Evolutionary conservation across 2,797 vertebrate genomes (phyloP).

Genomic region (Rhinatrema bivittatum): DNA sequence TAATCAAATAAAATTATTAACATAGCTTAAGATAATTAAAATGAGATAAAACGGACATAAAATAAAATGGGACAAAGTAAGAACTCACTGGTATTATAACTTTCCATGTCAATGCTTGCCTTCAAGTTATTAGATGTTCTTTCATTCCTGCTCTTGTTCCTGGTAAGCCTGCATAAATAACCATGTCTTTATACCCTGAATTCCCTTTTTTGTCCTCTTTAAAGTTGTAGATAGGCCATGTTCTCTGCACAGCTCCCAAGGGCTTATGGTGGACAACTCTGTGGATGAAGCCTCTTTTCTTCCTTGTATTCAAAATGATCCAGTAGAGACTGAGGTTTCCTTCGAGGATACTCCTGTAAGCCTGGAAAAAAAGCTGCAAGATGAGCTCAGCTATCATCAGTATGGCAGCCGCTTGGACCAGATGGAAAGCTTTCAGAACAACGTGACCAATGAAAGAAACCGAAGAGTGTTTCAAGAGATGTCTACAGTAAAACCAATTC

Average conservation of each 20-base stretch:
- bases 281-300: constrained; percentile 58
- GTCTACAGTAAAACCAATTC: background rate
- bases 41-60: no score
- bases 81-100: no score
- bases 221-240: constrained; percentile 62
- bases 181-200: no score
- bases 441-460: constrained; percentile 23
- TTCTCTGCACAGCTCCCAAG: constrained; percentile 73
- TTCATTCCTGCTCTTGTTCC: no score
- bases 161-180: no score
- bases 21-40: no score
- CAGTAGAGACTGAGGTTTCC: constrained; percentile 36
- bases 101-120: no score
- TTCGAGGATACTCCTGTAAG: constrained; percentile 6
- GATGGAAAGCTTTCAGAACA: background rate
- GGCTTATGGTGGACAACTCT: constrained; percentile 45
- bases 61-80: no score
- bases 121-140: no score
- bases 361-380: constrained; percentile 73
- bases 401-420: constrained; percentile 56
- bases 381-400: constrained; percentile 75
- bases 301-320: constrained; percentile 21
- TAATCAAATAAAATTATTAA: no score
- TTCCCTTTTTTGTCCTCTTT: constrained; percentile 2
- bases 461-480: constrained; percentile 43